Evolutionary conservation across 1,140 invertebrate genomes (phyloP).

Genomic region (Spodoptera litura): DNA sequence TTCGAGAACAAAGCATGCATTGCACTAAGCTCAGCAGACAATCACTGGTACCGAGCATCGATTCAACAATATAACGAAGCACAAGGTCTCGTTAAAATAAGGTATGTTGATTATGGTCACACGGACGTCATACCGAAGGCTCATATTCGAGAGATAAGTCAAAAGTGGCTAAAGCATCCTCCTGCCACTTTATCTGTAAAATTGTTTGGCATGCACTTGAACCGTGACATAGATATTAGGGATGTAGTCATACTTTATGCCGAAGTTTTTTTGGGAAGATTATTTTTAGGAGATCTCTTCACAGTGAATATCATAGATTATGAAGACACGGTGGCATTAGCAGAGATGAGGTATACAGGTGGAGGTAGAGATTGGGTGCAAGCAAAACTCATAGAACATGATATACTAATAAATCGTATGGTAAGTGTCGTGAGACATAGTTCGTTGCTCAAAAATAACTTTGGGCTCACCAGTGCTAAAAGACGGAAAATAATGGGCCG

Average conservation of each 20-base stretch:
- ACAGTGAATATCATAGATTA: slow-evolving; percentile 55
- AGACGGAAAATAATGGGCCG: too few species aligned
- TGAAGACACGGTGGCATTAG: too few species aligned
- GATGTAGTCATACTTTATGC: too few species aligned
- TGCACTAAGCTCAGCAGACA: slow-evolving; percentile 71
- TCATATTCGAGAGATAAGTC: slow-evolving; percentile 70
- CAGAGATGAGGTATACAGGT: too few species aligned
- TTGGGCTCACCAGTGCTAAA: too few species aligned
- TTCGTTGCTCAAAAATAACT: too few species aligned
- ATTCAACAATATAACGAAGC: slow-evolving; percentile 72
- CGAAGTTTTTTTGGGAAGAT: slow-evolving; percentile 51
- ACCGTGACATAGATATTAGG: slow-evolving; percentile 61
- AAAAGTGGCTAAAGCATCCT: slow-evolving; percentile 67
- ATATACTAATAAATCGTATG: too few species aligned
- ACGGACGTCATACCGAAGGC: slow-evolving; percentile 64
- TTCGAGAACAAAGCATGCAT: slow-evolving; percentile 78
- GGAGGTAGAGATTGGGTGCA: too few species aligned
- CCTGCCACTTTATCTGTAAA: slow-evolving; percentile 65
- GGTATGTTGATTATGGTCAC: slow-evolving; percentile 80
- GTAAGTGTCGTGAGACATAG: too few species aligned
- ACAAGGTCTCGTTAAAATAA: slow-evolving; percentile 71
- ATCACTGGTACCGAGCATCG: slow-evolving; percentile 74
- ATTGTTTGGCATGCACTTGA: slow-evolving; percentile 64
- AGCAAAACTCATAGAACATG: too few species aligned
- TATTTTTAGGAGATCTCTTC: slow-evolving; percentile 68